phyloP scores from a whole-genome alignment of 2,797 vertebrate species.

The Bryconaethiops microstoma region DNA sequence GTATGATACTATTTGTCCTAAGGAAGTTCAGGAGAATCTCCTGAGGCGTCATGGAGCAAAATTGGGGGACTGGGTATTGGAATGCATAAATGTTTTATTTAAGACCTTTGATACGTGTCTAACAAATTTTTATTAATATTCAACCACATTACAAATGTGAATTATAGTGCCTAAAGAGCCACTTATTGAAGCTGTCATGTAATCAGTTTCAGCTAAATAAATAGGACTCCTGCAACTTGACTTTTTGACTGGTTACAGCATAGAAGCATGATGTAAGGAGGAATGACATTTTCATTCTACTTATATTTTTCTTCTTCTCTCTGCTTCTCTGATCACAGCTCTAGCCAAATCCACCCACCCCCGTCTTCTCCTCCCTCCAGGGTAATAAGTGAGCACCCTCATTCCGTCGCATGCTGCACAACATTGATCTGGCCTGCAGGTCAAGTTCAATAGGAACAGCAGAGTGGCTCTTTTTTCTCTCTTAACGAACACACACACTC shows the following conservation, averaged over 20 bases:
- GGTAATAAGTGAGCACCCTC: constrained; percentile 82
- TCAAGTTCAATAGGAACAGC: constrained; percentile 84
- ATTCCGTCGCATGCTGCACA: constrained; percentile 80
- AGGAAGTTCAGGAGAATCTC: too few species aligned
- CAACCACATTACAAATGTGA: not conserved
- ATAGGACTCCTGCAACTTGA: not conserved
- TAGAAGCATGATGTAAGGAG: not conserved
- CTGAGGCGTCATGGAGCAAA: too few species aligned
- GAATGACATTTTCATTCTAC: constrained; percentile 58
- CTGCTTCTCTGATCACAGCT: constrained; percentile 35
- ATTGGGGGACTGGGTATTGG: not conserved
- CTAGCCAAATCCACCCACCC: constrained; percentile 53
- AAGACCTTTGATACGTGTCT: not conserved
- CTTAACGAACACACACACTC: constrained; percentile 23
- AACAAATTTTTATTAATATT: not conserved
- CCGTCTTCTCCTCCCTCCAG: constrained; percentile 69
- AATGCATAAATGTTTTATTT: not conserved
- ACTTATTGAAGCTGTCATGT: not conserved
- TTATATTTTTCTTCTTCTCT: constrained; percentile 7
- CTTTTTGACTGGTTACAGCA: not conserved
- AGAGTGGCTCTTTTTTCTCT: constrained; percentile 66
- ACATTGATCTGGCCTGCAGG: constrained; percentile 82
- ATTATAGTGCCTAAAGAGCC: not conserved
- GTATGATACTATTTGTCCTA: too few species aligned
- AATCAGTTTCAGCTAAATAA: not conserved